Conservation (phyloP, 2,888 invertebrate species). For the Loripinus fragilis region DNA sequence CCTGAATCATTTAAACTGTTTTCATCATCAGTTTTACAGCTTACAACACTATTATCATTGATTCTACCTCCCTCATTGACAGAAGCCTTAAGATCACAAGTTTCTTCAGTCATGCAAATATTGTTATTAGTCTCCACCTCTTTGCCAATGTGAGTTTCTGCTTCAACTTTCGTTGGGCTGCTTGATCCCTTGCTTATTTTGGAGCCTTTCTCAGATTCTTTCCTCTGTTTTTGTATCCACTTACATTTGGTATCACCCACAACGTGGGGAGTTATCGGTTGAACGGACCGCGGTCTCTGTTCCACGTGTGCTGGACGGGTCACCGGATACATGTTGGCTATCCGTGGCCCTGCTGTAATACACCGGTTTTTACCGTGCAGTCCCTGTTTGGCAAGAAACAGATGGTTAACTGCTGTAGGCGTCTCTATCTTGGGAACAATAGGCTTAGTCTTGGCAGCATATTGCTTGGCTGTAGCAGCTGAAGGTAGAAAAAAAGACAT, state of each 20-base stretch:
- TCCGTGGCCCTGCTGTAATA: slow-evolving; percentile 77
- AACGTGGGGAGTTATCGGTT: slow-evolving; percentile 40
- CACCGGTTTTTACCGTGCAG: slow-evolving; percentile 71
- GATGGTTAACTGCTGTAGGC: slow-evolving; percentile 81
- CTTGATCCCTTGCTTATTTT: background rate
- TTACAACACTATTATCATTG: background rate
- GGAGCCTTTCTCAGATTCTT: slow-evolving; percentile 20
- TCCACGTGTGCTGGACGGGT: slow-evolving; percentile 29
- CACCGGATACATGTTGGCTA: slow-evolving; percentile 68
- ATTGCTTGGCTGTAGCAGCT: slow-evolving; percentile 75
- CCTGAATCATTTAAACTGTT: slow-evolving; percentile 46
- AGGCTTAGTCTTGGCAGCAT: slow-evolving; percentile 55
- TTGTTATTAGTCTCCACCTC: background rate
- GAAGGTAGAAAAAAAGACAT: slow-evolving; percentile 40
- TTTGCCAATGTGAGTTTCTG: background rate
- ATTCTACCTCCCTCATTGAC: background rate
- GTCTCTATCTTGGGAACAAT: slow-evolving; percentile 77
- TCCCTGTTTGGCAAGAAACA: slow-evolving; percentile 77
- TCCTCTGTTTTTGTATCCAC: slow-evolving; percentile 36
- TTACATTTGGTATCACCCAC: slow-evolving; percentile 47
- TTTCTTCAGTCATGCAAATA: background rate
- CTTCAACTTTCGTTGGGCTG: background rate
- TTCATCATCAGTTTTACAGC: background rate
- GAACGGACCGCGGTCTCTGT: slow-evolving; percentile 19
- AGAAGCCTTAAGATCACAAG: background rate